These are phyloP conservation scores for Stegastes partitus DNA, from an alignment of 2,113 vertebrate genomes.

Conservation along the genomic window DNA sequence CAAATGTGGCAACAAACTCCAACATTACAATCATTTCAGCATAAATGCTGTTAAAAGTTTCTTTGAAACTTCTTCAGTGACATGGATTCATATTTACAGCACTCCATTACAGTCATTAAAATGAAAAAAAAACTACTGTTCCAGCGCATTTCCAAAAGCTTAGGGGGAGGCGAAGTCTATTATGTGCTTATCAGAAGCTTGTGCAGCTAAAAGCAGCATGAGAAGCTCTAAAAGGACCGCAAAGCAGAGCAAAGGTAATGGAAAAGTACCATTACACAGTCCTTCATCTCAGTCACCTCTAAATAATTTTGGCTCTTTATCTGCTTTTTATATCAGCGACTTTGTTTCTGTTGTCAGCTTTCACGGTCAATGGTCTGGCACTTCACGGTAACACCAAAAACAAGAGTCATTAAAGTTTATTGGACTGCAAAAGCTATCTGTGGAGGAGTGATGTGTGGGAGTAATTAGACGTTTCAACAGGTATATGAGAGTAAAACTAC, in stretches of 20 bases:
- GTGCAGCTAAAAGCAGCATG: conserved; percentile 34
- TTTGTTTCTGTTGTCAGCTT: conserved; percentile 25
- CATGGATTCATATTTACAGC: conserved; percentile 11
- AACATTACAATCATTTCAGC: conserved; percentile 23
- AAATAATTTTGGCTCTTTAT: conserved; percentile 28
- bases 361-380: background rate
- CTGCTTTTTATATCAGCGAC: conserved; percentile 29
- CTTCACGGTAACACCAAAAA: background rate
- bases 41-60: conserved; percentile 5
- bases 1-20: conserved; percentile 23
- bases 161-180: conserved; percentile 12
- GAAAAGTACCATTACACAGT: conserved; percentile 36
- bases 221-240: conserved; percentile 2
- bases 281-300: conserved; percentile 28
- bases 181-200: conserved; percentile 48
- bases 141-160: conserved; percentile 37
- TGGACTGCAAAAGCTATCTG: background rate
- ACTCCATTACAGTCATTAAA: conserved; percentile 41
- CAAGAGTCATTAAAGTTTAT: background rate
- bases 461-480: background rate
- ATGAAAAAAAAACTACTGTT: conserved; percentile 25
- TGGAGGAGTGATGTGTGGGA: conserved; percentile 2
- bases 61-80: conserved; percentile 6
- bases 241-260: conserved; percentile 47
- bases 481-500: background rate